Conservation (phyloP, 2,888 invertebrate genomes). For the Drosophila antonietae region DNA sequence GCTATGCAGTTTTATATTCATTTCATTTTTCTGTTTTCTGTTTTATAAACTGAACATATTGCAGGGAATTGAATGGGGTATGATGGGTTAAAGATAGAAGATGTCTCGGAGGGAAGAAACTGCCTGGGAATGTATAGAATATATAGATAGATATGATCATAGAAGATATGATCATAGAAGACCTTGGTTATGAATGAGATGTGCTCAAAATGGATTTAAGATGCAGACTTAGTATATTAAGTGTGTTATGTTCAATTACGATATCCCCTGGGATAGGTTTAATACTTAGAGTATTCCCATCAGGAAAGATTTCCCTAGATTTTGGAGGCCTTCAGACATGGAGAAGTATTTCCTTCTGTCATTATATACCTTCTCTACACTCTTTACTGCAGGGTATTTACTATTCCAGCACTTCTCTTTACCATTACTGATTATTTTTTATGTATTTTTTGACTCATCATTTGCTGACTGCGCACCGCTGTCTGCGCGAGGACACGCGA, state of each 20-base stretch:
- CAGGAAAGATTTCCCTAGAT: not conserved
- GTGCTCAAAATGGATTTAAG: not conserved
- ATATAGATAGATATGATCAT: too few species aligned
- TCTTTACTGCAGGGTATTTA: not conserved
- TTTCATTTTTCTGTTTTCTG: slow-evolving; percentile 12
- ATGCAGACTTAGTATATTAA: not conserved
- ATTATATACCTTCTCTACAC: not conserved
- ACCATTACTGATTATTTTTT: slow-evolving; percentile 40
- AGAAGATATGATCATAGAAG: not conserved
- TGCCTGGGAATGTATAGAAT: too few species aligned
- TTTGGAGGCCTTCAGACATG: not conserved
- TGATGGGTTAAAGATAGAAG: not conserved
- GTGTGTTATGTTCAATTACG: not conserved
- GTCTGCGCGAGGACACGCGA: slow-evolving; percentile 63
- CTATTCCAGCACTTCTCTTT: not conserved
- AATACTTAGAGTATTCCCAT: not conserved
- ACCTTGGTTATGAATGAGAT: not conserved
- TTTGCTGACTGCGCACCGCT: slow-evolving; percentile 39
- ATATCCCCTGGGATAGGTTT: too few species aligned
- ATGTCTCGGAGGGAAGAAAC: too few species aligned
- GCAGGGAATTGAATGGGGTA: not conserved
- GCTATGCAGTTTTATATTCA: slow-evolving; percentile 30
- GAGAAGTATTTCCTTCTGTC: not conserved
- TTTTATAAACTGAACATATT: not conserved
- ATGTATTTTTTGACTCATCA: slow-evolving; percentile 77